A percentile compares a stretch with the other conserved stretches of the same genome.
phyloP scores from a whole-genome alignment of 2,113 vertebrate genomes.

The Scalopus aquaticus region DNA sequence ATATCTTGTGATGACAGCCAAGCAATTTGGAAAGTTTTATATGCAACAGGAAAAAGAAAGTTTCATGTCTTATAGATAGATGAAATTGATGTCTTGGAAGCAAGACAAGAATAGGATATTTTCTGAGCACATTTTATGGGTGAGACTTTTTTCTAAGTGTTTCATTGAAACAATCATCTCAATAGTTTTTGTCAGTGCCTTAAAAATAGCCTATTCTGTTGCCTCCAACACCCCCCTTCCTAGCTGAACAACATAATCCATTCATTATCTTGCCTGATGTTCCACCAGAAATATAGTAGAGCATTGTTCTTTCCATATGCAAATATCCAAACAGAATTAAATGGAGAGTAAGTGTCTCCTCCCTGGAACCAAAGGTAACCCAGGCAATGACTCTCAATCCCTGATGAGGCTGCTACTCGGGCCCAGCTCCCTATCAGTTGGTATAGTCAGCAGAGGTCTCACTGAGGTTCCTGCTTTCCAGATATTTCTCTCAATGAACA shows the following conservation, averaged over 20 bases:
- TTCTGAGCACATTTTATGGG: background rate
- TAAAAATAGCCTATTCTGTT: background rate
- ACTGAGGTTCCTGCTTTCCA: background rate
- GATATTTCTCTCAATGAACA: background rate
- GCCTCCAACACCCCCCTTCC: background rate
- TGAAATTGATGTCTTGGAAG: background rate
- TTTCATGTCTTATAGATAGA: background rate
- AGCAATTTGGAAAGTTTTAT: slow-evolving; percentile 21
- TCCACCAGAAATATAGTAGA: background rate
- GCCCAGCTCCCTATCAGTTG: fast-evolving
- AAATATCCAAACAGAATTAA: background rate
- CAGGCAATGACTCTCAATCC: background rate
- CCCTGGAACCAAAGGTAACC: background rate
- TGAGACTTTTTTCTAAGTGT: background rate
- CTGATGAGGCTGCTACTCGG: no score
- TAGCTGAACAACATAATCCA: background rate
- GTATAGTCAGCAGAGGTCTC: background rate
- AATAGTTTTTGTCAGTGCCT: background rate
- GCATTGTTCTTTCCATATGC: background rate
- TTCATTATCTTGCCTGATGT: background rate
- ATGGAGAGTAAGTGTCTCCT: background rate
- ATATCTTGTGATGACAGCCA: slow-evolving; percentile 1
- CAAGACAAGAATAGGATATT: background rate
- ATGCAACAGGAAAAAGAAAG: background rate
- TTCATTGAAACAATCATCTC: background rate